A percentile compares a stretch with the other conserved stretches of the same genome.
These are phyloP conservation scores for Spialia ferax DNA, from an alignment of 2,888 invertebrate species.

Conservation along the genomic window DNA sequence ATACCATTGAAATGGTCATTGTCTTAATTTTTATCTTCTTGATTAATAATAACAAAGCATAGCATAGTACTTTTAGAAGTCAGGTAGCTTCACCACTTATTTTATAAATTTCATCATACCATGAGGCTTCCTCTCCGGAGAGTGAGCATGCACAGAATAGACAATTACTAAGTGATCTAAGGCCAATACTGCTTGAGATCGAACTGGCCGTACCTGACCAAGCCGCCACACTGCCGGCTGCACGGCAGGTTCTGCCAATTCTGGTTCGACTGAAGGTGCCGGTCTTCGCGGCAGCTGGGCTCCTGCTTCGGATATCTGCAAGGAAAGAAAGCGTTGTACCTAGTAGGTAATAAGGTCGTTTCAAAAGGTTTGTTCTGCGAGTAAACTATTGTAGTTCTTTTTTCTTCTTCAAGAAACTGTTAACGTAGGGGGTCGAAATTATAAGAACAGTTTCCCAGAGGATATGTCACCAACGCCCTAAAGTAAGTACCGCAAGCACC, in stretches of 20 bases:
- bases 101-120: constrained; percentile 22
- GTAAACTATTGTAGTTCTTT: no score
- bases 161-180: constrained; percentile 11
- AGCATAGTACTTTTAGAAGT: neutral
- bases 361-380: no score
- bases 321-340: neutral
- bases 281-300: constrained; percentile 52
- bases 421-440: no score
- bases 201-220: constrained; percentile 74
- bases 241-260: constrained; percentile 73
- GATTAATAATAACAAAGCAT: neutral
- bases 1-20: no score
- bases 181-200: constrained; percentile 59
- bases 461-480: no score
- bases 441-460: no score
- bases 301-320: constrained; percentile 31
- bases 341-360: no score
- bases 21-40: neutral
- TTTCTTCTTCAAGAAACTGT: no score
- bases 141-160: constrained; percentile 29
- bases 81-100: neutral
- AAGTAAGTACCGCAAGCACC: no score
- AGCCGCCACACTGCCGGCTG: constrained; percentile 75
- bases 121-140: constrained; percentile 16
- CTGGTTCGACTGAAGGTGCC: constrained; percentile 60